Conservation (phyloP, 2,113 vertebrate species). For the Poecilia latipinna region DNA sequence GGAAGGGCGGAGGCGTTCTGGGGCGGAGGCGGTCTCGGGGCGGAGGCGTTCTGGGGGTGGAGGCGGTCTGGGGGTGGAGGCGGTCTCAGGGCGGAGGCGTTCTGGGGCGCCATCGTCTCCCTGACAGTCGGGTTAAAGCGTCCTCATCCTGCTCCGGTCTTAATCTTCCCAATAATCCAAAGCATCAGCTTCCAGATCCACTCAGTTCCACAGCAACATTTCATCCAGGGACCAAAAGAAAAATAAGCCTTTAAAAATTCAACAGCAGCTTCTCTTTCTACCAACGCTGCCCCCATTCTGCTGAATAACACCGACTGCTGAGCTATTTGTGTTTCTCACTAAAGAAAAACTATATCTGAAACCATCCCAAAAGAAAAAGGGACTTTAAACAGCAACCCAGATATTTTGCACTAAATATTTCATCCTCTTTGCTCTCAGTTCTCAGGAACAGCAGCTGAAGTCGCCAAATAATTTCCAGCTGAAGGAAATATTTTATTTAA, state of each 20-base stretch:
- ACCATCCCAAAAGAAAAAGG: not conserved
- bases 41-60: rapidly evolving
- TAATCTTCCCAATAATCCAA: constrained; percentile 31
- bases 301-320: not conserved
- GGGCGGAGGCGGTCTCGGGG: too few relatives aligned
- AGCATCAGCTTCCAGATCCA: not conserved
- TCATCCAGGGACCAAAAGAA: not conserved
- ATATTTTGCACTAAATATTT: not conserved
- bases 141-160: constrained; percentile 19
- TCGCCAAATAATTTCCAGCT: not conserved
- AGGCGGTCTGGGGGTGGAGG: too few relatives aligned
- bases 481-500: not conserved
- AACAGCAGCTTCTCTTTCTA: not conserved
- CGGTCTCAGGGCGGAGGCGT: not conserved
- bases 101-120: constrained; percentile 15
- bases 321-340: constrained; percentile 5
- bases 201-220: not conserved
- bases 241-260: not conserved
- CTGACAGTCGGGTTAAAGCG: constrained; percentile 44
- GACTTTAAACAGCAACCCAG: not conserved
- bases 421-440: not conserved
- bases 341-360: not conserved
- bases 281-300: not conserved
- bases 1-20: constrained; percentile 6
- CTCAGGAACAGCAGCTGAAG: not conserved